phyloP scores from a whole-genome alignment of 2,797 vertebrate genomes.

The Macroramphosus scolopax region DNA sequence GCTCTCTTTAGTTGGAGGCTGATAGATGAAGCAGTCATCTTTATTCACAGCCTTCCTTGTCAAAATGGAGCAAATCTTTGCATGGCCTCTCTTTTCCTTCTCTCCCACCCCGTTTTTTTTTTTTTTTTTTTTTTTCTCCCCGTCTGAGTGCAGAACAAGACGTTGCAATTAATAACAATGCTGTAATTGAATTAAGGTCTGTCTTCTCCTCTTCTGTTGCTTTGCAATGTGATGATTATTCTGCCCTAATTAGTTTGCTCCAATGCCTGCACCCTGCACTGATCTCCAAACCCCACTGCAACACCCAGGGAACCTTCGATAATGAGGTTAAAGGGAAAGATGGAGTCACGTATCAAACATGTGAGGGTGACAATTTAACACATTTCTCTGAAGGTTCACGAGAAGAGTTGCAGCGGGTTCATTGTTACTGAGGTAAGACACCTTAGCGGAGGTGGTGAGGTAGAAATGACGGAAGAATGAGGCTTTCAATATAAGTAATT shows the following conservation, averaged over 20 bases:
- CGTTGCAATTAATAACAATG: too few species aligned
- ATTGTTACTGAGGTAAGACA: too few species aligned
- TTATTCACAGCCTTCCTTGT: constrained; percentile 55
- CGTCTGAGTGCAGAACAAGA: too few species aligned
- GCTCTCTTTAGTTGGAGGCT: constrained; percentile 54
- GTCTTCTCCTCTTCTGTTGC: too few species aligned
- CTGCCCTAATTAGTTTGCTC: constrained; percentile 51
- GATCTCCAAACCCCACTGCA: constrained; percentile 45
- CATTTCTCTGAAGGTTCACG: too few species aligned
- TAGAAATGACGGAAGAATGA: constrained; percentile 25
- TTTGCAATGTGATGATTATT: too few species aligned
- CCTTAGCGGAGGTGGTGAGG: constrained; percentile 6
- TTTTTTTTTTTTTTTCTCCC: constrained; percentile 25
- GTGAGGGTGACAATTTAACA: constrained; percentile 20
- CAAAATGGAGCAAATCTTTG: constrained; percentile 50
- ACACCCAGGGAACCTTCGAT: too few species aligned
- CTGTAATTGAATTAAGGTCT: too few species aligned
- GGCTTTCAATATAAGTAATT: constrained; percentile 22
- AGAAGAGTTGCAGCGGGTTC: too few species aligned
- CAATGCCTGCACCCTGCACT: constrained; percentile 34
- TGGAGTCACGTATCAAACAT: too few species aligned
- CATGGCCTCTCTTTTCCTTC: constrained; percentile 1
- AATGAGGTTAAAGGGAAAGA: constrained; percentile 32
- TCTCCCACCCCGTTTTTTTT: constrained; percentile 3
- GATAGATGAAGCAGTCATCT: constrained; percentile 60